Conservation (phyloP, 2,888 invertebrate species). For the Acleris cristana region DNA sequence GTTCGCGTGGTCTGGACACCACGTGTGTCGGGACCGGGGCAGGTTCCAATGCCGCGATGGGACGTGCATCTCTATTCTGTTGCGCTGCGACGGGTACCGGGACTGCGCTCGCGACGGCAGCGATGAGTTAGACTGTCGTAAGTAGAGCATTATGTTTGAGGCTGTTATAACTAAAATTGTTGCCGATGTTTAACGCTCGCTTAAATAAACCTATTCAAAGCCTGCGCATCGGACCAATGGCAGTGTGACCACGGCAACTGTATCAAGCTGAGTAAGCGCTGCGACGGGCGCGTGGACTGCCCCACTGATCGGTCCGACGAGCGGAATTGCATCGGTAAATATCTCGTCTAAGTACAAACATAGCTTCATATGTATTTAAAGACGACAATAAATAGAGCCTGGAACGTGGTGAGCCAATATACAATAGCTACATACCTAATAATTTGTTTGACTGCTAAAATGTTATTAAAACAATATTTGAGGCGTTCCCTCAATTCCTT, state of each 20-base stretch:
- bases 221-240: conserved; percentile 88
- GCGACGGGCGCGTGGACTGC: conserved; percentile 89
- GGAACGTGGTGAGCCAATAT: no score
- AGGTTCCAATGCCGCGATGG: conserved; percentile 89
- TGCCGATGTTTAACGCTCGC: background rate
- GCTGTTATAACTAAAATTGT: background rate
- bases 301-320: conserved; percentile 89
- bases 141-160: conserved; percentile 55
- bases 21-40: conserved; percentile 76
- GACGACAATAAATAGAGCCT: no score
- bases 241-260: conserved; percentile 89
- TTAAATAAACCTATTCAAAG: conserved; percentile 63
- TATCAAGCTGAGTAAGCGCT: conserved; percentile 83
- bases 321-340: conserved; percentile 85
- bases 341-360: background rate
- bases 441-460: no score
- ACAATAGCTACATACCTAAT: no score
- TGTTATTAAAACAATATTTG: no score
- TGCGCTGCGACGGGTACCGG: conserved; percentile 88
- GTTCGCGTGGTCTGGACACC: conserved; percentile 64
- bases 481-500: no score
- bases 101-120: conserved; percentile 88
- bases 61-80: conserved; percentile 87
- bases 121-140: conserved; percentile 86
- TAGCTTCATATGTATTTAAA: background rate